Conservation (phyloP, 1,140 invertebrate genomes). For the Drosophila fuyamai region DNA sequence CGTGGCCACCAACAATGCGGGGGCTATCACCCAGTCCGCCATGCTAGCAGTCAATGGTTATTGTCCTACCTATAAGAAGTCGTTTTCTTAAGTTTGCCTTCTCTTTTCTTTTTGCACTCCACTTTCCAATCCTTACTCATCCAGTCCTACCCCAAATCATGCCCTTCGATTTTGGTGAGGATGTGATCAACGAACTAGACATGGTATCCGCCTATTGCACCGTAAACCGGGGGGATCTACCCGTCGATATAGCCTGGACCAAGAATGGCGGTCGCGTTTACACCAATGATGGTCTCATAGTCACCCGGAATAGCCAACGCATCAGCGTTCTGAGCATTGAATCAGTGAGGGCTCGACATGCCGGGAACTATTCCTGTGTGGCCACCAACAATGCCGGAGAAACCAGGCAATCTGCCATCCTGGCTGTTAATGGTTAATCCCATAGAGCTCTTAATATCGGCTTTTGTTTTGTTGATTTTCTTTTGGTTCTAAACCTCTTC, state of each 20-base stretch:
- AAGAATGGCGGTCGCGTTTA: conserved; percentile 82
- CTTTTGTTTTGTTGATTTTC: conserved; percentile 28
- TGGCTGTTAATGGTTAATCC: conserved; percentile 88
- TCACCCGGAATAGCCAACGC: conserved; percentile 87
- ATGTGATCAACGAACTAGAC: conserved; percentile 89
- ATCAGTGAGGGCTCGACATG: conserved; percentile 87
- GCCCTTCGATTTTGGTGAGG: conserved; percentile 89
- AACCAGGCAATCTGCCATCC: conserved; percentile 88
- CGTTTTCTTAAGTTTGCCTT: conserved; percentile 27
- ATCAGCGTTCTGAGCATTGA: conserved; percentile 89
- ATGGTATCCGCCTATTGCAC: conserved; percentile 90
- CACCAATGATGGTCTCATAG: conserved; percentile 85
- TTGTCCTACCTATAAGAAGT: not conserved
- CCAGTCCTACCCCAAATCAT: conserved; percentile 89
- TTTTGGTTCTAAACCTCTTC: conserved; percentile 19
- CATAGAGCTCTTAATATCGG: not conserved
- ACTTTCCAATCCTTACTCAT: conserved; percentile 44
- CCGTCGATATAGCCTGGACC: conserved; percentile 91
- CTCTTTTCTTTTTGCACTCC: conserved; percentile 30
- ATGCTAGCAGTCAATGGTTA: conserved; percentile 85
- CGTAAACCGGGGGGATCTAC: conserved; percentile 93
- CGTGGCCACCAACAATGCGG: conserved; percentile 91
- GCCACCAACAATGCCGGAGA: conserved; percentile 91
- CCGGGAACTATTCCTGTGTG: conserved; percentile 89
- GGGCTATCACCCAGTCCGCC: conserved; percentile 89